These are phyloP conservation scores for Nothobranchius kuhntae DNA, from an alignment of 2,113 vertebrate species.

Conservation along the genomic window DNA sequence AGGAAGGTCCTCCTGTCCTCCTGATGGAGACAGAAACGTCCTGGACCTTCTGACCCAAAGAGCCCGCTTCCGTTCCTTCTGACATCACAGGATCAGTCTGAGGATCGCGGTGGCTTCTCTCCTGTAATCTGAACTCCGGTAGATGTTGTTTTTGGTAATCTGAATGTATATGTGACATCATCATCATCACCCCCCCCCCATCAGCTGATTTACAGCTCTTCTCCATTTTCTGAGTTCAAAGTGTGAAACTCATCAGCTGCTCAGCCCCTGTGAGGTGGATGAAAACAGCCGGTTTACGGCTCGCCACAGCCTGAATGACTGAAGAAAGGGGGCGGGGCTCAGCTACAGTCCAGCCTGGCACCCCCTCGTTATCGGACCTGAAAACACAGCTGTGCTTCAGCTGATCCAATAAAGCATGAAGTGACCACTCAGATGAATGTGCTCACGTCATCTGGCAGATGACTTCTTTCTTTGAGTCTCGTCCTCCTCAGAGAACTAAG, in stretches of 20 bases:
- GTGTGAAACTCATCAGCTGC: background rate
- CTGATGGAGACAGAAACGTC: background rate
- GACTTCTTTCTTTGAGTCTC: slow-evolving; percentile 28
- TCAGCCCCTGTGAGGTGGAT: background rate
- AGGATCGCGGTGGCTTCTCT: background rate
- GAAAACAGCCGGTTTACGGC: slow-evolving; percentile 7
- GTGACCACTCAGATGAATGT: slow-evolving; percentile 37
- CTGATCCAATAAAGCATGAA: slow-evolving; percentile 64
- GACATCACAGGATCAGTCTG: background rate
- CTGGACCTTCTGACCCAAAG: background rate
- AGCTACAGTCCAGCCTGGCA: background rate
- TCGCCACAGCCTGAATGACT: background rate
- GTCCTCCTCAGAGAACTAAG: slow-evolving; percentile 47
- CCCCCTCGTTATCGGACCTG: slow-evolving; percentile 40
- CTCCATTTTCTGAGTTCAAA: background rate
- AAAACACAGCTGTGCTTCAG: slow-evolving; percentile 18
- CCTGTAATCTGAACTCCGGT: background rate
- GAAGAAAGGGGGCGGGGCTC: slow-evolving; percentile 4
- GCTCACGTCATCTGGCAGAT: slow-evolving; percentile 44
- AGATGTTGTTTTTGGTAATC: slow-evolving; percentile 1
- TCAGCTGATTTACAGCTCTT: too few relatives aligned
- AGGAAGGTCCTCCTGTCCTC: background rate
- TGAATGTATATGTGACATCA: background rate
- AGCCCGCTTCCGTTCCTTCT: background rate
- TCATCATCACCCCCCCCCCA: too few relatives aligned